phyloP scores from a whole-genome alignment of 2,113 vertebrate genomes.

The Chionis minor region DNA sequence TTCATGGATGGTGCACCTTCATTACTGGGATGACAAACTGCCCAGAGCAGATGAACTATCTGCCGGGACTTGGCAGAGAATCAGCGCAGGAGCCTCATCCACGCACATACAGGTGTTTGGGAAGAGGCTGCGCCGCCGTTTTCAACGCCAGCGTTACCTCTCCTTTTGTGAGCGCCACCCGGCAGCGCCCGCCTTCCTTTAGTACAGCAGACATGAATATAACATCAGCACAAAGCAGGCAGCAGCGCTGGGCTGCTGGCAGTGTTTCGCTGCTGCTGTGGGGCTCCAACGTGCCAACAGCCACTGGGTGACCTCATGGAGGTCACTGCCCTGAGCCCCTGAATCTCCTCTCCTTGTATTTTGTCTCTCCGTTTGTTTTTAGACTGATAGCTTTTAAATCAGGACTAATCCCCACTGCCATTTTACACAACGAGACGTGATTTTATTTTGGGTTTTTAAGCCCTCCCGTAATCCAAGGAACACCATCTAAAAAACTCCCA shows the following conservation, averaged over 20 bases:
- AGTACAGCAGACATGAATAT: too few species aligned
- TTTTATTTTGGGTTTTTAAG: neutral
- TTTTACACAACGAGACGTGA: neutral
- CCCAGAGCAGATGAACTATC: neutral
- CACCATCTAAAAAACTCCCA: neutral
- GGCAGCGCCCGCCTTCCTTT: rapidly evolving
- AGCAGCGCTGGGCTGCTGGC: too few species aligned
- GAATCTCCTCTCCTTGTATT: neutral
- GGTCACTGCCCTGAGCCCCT: neutral
- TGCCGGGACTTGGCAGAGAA: neutral
- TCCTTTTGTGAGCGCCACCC: neutral
- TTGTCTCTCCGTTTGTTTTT: neutral
- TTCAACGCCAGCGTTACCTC: neutral
- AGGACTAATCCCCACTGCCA: neutral
- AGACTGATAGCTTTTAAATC: neutral
- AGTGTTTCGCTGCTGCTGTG: neutral
- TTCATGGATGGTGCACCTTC: neutral
- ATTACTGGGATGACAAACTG: neutral
- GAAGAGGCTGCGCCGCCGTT: neutral
- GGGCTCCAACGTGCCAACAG: neutral
- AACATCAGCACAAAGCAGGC: rapidly evolving
- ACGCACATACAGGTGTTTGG: too few species aligned
- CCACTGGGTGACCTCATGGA: neutral
- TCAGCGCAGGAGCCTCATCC: too few species aligned
- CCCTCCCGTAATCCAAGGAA: neutral